These are phyloP conservation scores for Pontoporia blainvillei DNA, from an alignment of 2,113 vertebrate species.

Conservation along the genomic window DNA sequence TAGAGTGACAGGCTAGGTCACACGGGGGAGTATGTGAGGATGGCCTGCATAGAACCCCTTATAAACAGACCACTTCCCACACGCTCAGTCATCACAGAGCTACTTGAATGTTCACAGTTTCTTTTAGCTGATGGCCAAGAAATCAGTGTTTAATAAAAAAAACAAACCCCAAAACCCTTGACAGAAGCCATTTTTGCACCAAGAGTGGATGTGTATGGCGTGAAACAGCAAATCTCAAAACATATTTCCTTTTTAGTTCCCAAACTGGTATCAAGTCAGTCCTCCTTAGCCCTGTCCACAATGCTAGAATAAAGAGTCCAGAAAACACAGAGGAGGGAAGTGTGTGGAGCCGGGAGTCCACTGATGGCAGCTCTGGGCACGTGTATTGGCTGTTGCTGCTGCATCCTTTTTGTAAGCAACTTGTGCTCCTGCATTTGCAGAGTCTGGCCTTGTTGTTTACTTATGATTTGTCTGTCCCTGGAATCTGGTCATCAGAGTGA, in stretches of 20 bases:
- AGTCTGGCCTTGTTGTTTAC: not conserved
- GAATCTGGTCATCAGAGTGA: not conserved
- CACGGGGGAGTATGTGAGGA: not conserved
- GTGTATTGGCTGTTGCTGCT: not conserved
- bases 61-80: accelerated
- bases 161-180: not conserved
- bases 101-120: not conserved
- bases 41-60: not conserved
- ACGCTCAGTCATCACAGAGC: not conserved
- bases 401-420: not conserved
- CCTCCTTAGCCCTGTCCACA: not conserved
- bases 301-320: not conserved
- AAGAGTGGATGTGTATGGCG: not conserved
- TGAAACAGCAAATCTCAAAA: conserved; percentile 36
- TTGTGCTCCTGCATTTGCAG: not conserved
- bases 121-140: not conserved
- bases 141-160: not conserved
- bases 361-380: accelerated
- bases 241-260: not conserved
- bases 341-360: accelerated
- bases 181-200: conserved; percentile 12
- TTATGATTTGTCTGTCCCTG: not conserved
- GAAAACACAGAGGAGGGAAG: accelerated
- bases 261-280: not conserved
- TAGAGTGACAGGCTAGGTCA: not conserved